A percentile compares a stretch with the other conserved stretches of the same genome.
These are phyloP conservation scores for Laothoe populi DNA, from an alignment of 2,888 invertebrate genomes.

Conservation along the genomic window DNA sequence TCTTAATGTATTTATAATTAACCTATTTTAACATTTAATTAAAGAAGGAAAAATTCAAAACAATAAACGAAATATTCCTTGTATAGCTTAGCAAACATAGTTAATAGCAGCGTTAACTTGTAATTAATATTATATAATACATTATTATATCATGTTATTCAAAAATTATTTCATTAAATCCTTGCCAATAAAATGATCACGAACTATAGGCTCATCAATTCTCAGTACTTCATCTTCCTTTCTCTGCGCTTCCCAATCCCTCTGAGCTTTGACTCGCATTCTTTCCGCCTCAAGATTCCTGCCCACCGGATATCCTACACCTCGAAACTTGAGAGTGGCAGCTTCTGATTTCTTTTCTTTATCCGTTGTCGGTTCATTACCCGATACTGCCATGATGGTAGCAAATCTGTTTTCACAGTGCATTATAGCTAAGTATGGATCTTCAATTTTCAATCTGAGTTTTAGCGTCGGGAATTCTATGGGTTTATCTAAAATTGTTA, in stretches of 20 bases:
- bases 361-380: conserved; percentile 48
- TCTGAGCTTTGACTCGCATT: conserved; percentile 11
- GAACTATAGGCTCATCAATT: conserved; percentile 17
- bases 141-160: background rate
- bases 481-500: conserved; percentile 42
- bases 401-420: conserved; percentile 55
- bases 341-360: conserved; percentile 53
- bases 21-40: too few species aligned
- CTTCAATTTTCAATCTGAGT: conserved; percentile 58
- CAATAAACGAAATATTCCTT: too few species aligned
- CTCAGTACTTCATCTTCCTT: conserved; percentile 31
- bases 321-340: conserved; percentile 49
- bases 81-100: too few species aligned
- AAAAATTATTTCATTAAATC: background rate
- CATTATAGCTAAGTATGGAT: conserved; percentile 63
- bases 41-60: too few species aligned
- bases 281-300: conserved; percentile 42
- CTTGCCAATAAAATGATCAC: conserved; percentile 11
- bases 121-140: background rate
- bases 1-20: too few species aligned
- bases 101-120: too few species aligned
- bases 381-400: conserved; percentile 55
- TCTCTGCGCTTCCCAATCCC: conserved; percentile 18
- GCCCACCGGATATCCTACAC: conserved; percentile 50
- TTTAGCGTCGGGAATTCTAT: conserved; percentile 41